Base-by-base conservation (phyloP, 2,113 vertebrate genomes). In the Miniopterus natalensis region DNA sequence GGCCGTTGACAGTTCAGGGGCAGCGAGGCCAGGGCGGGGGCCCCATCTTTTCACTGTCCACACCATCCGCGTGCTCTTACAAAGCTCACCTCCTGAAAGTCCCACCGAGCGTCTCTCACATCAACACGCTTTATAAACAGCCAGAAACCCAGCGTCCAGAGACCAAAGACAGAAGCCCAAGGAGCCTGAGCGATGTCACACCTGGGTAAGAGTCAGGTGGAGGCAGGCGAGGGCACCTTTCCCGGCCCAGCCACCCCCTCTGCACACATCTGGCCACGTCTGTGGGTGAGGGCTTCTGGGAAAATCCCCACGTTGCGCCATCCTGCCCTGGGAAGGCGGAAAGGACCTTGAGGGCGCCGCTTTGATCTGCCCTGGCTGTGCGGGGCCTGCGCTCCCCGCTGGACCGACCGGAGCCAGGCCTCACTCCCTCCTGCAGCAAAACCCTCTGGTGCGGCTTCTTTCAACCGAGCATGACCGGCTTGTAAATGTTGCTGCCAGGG, bases 401-500 rank as follows among this genome's bases (percentile, higher is more conserved):
- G 42, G 14, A 0, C 42, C 0, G 17, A 12, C 4, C 0, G 0
- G 29, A 13, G 59, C 45, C 4, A 2, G n/a, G 53, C 0, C n/a
- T 17, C 10, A 1, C 55, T 79, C 20, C 10, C 13, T 11, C 20
- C 8, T 11, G 40, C 1, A 31, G 77, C 77, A 25, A 51, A 45
- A 27, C n/a, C 49, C 85, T 49, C 40, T 0, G 9, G 40, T 1
- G 55, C 51, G 1, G 8, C 17, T 45, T 5, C 57, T 21, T 9
- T 3, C 31, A 0, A 0, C 0, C 0, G 8, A 2, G 51, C 31
- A 1, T 15, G 85, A 75, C 71, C 18, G 0, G 77, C 71, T 13
- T 68, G 51, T 10, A 8, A 49, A 57, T 29, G 18, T 45, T 1
- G 1, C 55, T 8, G 74, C 90, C 11, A 0, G 61, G 27, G 27